Conservation (phyloP, 2,797 vertebrate species). For the Argentina silus region DNA sequence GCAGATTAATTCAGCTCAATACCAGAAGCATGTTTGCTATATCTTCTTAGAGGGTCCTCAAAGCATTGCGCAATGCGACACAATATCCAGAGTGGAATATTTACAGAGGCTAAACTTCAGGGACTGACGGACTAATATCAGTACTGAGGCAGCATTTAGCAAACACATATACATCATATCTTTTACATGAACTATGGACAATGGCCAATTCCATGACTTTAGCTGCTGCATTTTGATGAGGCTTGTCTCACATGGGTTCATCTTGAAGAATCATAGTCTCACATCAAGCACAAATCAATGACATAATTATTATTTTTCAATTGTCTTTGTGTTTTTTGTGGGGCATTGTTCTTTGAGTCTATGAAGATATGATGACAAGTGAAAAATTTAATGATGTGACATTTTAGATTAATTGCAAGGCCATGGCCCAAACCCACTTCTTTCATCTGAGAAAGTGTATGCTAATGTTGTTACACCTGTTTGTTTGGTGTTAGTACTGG, state of each 20-base stretch:
- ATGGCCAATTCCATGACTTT: slow-evolving; percentile 49
- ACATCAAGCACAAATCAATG: slow-evolving; percentile 36
- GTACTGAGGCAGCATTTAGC: slow-evolving; percentile 57
- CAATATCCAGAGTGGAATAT: slow-evolving; percentile 52
- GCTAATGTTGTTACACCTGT: slow-evolving; percentile 43
- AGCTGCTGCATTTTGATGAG: slow-evolving; percentile 20
- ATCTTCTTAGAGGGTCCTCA: slow-evolving; percentile 63
- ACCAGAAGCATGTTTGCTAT: slow-evolving; percentile 20
- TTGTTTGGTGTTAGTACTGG: slow-evolving; percentile 49
- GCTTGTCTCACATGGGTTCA: slow-evolving; percentile 8
- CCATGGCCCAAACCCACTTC: slow-evolving; percentile 7
- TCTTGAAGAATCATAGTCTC: slow-evolving; percentile 28
- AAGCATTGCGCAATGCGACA: slow-evolving; percentile 48
- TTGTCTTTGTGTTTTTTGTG: slow-evolving; percentile 27
- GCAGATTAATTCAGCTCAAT: slow-evolving; percentile 62
- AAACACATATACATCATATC: slow-evolving; percentile 59
- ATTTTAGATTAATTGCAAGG: slow-evolving; percentile 40
- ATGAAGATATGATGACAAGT: slow-evolving; percentile 28
- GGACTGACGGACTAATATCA: slow-evolving; percentile 65
- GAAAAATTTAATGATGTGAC: slow-evolving; percentile 21
- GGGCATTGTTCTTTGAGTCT: slow-evolving; percentile 12
- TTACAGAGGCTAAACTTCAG: slow-evolving; percentile 53
- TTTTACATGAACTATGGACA: slow-evolving; percentile 52
- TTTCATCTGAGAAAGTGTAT: slow-evolving; percentile 10
- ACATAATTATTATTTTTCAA: slow-evolving; percentile 24